Evolutionary conservation across 1,140 invertebrate genomes (phyloP), one percentile per base, ranked within the genome.

Genomic region (Monomorium pharaonis): DNA sequence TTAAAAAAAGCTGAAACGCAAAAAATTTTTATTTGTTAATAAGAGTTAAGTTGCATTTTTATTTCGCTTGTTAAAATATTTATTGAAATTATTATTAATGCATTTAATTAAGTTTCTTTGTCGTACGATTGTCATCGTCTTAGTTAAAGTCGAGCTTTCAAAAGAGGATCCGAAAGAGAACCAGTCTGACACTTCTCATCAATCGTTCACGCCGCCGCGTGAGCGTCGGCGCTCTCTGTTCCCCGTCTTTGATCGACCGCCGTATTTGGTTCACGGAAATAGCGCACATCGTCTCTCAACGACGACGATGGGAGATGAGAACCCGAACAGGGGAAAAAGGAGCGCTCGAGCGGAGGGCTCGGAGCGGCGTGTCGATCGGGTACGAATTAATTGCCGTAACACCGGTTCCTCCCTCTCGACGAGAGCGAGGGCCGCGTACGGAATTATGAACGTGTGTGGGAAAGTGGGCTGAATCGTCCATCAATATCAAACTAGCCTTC

Each of bases 351-450:
- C n/a, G n/a, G 62, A 76, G 74, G 86, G 88, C 85, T 85, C 81
- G 83, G 75, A 88, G 69, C 70, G 44, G 58, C 78, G 78, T 63
- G 76, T 77, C 70, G 88, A 89, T 89, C 87, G 87, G 47, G 78
- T 84, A 58, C 85, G 84, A 90, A 91, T 91, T 91, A 91, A 90
- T 91, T 91, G 88, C 88, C 70, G 80, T 86, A 91, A 89, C 89
- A 86, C 84, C 77, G 87, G 89, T 88, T 87, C 87, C 88, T 77
- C 85, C 89, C 85, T 84, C 91, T 91, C 65, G 80, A 86, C 63
- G 83, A 87, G 81, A 92, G 85, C 88, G 90, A 88, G 70, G 76
- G 81, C 85, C 85, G 69, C 85, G 83, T 37, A 75, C 84, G 76
- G 84, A 87, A 87, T 90, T 76, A 77, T 67, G 69, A 51, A 74